phyloP scores from a whole-genome alignment of 2,888 invertebrate species.

The Trachelus stipa region DNA sequence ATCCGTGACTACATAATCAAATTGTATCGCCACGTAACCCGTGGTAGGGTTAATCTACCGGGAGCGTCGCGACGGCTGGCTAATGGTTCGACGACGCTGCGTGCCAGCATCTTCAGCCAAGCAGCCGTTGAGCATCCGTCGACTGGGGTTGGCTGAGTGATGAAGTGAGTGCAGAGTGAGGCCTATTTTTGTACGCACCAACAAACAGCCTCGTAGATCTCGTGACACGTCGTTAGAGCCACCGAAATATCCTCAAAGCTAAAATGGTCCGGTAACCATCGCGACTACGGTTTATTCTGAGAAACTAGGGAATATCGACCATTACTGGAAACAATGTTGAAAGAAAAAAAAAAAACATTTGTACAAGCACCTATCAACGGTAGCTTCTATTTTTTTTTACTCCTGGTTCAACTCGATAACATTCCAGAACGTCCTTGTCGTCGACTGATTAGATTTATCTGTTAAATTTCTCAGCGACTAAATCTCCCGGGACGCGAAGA shows the following conservation, averaged over 20 bases:
- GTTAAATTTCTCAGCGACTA: background rate
- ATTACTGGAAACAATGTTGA: background rate
- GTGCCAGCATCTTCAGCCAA: constrained; percentile 47
- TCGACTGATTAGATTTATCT: background rate
- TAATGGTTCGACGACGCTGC: constrained; percentile 44
- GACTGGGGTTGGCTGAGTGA: constrained; percentile 44
- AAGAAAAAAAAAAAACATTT: background rate
- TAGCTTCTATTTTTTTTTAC: background rate
- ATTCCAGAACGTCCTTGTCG: background rate
- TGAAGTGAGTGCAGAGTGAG: constrained; percentile 61
- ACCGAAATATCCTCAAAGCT: constrained; percentile 42
- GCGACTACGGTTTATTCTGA: constrained; percentile 7
- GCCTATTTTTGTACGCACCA: constrained; percentile 59
- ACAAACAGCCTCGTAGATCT: constrained; percentile 60
- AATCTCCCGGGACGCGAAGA: background rate
- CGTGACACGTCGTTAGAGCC: constrained; percentile 52
- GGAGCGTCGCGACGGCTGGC: constrained; percentile 46
- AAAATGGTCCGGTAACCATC: constrained; percentile 26
- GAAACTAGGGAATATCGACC: background rate
- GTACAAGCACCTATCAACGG: background rate
- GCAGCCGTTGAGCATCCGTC: constrained; percentile 39
- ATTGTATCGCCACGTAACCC: constrained; percentile 23
- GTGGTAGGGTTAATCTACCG: constrained; percentile 48
- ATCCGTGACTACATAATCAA: constrained; percentile 32
- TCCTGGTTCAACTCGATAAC: background rate